Evolutionary conservation across 2,888 invertebrate genomes (phyloP).

Genomic region (Drosophila longiperda): DNA sequence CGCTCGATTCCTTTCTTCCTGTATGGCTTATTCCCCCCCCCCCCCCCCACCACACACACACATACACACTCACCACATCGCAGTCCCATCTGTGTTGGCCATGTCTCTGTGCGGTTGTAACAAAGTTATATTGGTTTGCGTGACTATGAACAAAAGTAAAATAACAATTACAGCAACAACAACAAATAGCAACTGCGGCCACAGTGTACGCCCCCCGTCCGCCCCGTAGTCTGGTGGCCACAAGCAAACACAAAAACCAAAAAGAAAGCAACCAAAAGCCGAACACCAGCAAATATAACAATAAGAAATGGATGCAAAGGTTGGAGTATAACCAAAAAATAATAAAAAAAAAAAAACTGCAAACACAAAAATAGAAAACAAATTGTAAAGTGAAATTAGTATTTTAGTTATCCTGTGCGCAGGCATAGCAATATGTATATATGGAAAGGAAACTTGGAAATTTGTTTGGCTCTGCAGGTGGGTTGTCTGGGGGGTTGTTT

Average conservation of each 20-base stretch:
- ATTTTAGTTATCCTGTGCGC: constrained; percentile 77
- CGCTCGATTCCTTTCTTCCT: constrained; percentile 46
- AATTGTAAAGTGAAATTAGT: constrained; percentile 80
- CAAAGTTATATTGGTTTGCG: constrained; percentile 81
- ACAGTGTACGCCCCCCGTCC: constrained; percentile 25
- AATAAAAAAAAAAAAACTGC: constrained; percentile 12
- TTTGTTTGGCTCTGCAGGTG: constrained; percentile 48
- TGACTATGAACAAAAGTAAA: constrained; percentile 79
- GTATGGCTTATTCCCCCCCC: constrained; percentile 51
- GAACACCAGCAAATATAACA: constrained; percentile 50
- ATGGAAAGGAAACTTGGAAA: constrained; percentile 43
- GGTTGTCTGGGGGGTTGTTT: constrained; percentile 8
- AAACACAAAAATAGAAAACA: constrained; percentile 66
- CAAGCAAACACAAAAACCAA: constrained; percentile 73
- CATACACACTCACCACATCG: constrained; percentile 11
- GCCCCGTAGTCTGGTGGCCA: constrained; percentile 33
- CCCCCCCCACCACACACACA: too few species aligned
- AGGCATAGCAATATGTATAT: constrained; percentile 51
- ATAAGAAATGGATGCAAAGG: constrained; percentile 38
- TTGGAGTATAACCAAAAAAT: constrained; percentile 16
- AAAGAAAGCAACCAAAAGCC: constrained; percentile 52
- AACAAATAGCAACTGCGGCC: constrained; percentile 34
- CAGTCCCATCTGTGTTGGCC: constrained; percentile 58
- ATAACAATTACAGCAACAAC: constrained; percentile 72
- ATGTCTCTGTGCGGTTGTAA: constrained; percentile 77